Evolutionary conservation across 1,140 invertebrate species (phyloP), one percentile per base, ranked within the genome.

Genomic region (Liolophura sinensis): DNA sequence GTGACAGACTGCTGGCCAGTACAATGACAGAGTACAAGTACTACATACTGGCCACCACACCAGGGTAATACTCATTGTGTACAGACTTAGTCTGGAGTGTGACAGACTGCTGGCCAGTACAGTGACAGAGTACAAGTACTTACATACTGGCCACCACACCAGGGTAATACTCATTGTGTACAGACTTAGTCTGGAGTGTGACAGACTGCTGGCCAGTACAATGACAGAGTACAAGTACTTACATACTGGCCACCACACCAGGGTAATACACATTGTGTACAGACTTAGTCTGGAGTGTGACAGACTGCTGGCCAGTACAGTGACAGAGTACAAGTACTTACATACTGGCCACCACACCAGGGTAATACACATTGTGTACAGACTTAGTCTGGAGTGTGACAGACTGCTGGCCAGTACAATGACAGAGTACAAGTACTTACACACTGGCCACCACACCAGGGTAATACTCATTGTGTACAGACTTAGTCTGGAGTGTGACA

Each of bases 391-490:
- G 54, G 91, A 94, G 78, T 93, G 94, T 80, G 90, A 92, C 75
- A 89, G 90, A 78, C 81, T 85, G 70, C 87, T 89, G 7, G 88
- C 89, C 15, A 62, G 67, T 16, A 76, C 69, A 87, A 73, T 79
- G 69, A 90, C 60, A 25, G 73, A 78, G 25, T 91, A 92, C 59
- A 90, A 78, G 54, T 87, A 85, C 73, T n/a, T 85, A 84, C 60
- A 79, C 97, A 50, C 89, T 97, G 67, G 92, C 91, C 0, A 92
- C 93, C 0, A 96, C 94, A 24, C 87, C 91, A 0, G 91, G 80
- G 78, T 79, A 66, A 56, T 49, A 27, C 60, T 55, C 6, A 20
- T 5, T 54, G 12, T 4, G 24, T 24, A 54, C 24, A 20, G n/a
- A 54, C 24, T 20, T 55, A 93, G 93, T 0, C 86, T 97, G 54